Evolutionary conservation across 2,797 vertebrate genomes (phyloP), one percentile per base, ranked within the genome.

Genomic region (Linurgus olivaceus): DNA sequence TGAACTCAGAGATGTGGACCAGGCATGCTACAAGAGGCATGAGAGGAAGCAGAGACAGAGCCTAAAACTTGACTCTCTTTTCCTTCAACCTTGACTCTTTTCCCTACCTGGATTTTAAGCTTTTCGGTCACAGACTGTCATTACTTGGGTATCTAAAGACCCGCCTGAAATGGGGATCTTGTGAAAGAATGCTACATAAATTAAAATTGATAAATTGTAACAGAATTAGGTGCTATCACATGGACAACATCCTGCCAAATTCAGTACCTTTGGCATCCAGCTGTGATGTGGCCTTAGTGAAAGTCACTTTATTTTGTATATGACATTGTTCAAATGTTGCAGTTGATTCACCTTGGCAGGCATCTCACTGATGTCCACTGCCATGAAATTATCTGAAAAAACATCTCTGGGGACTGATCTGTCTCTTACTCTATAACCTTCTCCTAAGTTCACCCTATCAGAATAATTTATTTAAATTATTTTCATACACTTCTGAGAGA

Each of bases 21-120:
- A 55, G 9, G 20, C 67, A 48, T 0, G 0, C 7, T 21, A 9
- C 20, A 55, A 42, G 9, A 72, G 3, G 5, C 11, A 2, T 5
- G 13, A 77, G 17, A 65, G 6, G 4, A 84, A 61, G 9, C 18
- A 52, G 10, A 78, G 14, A 33, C 3, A 82, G 18, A 67, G 5
- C 7, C 20, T 47, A 15, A 9, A 84, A 15, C 7, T 66, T 29
- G 5, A 18, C 3, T 48, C 3, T 73, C 18, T 63, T n/a, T 59
- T 55, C 9, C 31, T 81, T 91, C 37, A 73, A 3, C 6, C 3
- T 70, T 68, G 23, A 24, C 19, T 52, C 3, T 45, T 71, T 63
- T 63, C 61, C 12, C 13, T 58, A 13, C 4, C 1, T 42, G 29
- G 6, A 48, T 71, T 86, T 79, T 48, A 67, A 71, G 14, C 4